Evolutionary conservation across 1,140 invertebrate species (phyloP).

Genomic region (Papilio polytes): DNA sequence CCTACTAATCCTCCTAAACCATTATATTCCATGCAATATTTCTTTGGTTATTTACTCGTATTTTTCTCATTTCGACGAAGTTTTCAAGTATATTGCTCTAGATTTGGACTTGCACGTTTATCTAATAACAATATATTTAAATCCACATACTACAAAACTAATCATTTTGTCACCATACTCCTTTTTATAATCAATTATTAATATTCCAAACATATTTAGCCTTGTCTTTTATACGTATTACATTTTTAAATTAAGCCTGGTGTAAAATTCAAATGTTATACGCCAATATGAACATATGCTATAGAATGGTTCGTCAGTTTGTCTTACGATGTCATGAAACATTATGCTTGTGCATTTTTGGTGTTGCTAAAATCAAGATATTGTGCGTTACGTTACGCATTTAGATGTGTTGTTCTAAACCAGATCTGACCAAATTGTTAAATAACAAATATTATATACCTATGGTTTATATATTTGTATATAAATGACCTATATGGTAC

Average conservation of each 20-base stretch:
- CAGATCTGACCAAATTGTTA: not conserved
- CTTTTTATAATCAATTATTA: not conserved
- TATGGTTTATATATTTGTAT: no score
- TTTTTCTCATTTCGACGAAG: not conserved
- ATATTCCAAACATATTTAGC: not conserved
- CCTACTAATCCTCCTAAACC: not conserved
- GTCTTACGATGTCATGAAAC: no score
- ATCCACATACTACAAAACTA: not conserved
- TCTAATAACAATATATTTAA: not conserved
- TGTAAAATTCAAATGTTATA: not conserved
- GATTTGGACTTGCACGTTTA: not conserved
- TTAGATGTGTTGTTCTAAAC: not conserved
- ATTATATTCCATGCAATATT: not conserved
- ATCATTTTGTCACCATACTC: not conserved
- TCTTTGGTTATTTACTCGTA: conserved; percentile 18
- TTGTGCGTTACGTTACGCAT: not conserved
- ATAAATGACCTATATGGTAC: no score
- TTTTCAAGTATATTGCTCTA: not conserved
- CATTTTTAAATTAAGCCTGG: not conserved
- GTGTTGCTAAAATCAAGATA: not conserved
- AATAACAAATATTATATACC: no score
- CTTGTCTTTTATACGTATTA: not conserved
- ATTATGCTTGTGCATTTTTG: not conserved
- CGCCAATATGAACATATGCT: not conserved
- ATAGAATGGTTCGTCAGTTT: not conserved